Conservation (phyloP, 1,140 invertebrate genomes). For the Drosophila arawakana region DNA sequence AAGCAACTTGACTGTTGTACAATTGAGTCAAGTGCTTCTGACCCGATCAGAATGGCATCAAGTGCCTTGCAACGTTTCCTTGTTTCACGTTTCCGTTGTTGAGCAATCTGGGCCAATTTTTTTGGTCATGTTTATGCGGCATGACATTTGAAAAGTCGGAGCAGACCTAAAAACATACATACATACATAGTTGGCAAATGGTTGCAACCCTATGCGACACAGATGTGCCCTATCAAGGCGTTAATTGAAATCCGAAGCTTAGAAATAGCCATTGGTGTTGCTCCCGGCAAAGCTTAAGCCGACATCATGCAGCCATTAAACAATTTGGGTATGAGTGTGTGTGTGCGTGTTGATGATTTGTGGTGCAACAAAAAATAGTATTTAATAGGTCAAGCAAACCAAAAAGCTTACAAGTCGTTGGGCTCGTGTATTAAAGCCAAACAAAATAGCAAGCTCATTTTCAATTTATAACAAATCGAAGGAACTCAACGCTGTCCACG, state of each 20-base stretch:
- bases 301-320: slow-evolving; percentile 72
- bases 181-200: neutral
- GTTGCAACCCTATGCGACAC: slow-evolving; percentile 5
- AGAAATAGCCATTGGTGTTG: slow-evolving; percentile 28
- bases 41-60: neutral
- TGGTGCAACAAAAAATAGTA: slow-evolving; percentile 74
- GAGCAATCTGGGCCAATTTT: slow-evolving; percentile 10
- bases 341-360: slow-evolving; percentile 59
- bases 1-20: slow-evolving; percentile 23
- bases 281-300: slow-evolving; percentile 47
- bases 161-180: neutral
- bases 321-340: slow-evolving; percentile 42
- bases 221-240: slow-evolving; percentile 46
- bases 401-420: slow-evolving; percentile 38
- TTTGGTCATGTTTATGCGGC: slow-evolving; percentile 29
- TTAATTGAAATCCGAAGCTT: slow-evolving; percentile 75
- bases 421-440: slow-evolving; percentile 19
- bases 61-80: neutral
- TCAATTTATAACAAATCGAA: slow-evolving; percentile 81
- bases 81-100: slow-evolving; percentile 11
- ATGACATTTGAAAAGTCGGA: slow-evolving; percentile 33
- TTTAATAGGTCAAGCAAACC: slow-evolving; percentile 55
- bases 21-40: slow-evolving; percentile 4
- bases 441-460: slow-evolving; percentile 78
- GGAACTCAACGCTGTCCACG: slow-evolving; percentile 39